A percentile compares a stretch with the other conserved stretches of the same genome.
phyloP scores from a whole-genome alignment of 2,888 invertebrate genomes.

The Pilophorus perplexus region DNA sequence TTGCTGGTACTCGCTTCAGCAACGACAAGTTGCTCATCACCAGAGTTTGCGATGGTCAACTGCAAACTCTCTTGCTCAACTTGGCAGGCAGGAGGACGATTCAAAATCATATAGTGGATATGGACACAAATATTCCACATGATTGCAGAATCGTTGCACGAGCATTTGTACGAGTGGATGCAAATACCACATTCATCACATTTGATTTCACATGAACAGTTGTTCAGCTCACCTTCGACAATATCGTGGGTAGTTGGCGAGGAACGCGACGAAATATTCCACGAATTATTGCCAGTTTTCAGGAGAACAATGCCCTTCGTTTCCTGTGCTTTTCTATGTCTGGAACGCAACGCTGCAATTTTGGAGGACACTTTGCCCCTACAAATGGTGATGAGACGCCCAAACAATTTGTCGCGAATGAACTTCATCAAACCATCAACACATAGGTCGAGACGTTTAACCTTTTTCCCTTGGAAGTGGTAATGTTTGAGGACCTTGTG shows the following conservation, averaged over 20 bases:
- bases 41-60: background rate
- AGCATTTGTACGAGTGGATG: slow-evolving; percentile 40
- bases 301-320: background rate
- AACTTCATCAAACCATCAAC: slow-evolving; percentile 47
- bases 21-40: slow-evolving; percentile 3
- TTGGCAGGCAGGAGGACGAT: too few relatives aligned
- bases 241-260: background rate
- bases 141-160: slow-evolving; percentile 35
- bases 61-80: background rate
- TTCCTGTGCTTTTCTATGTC: slow-evolving; percentile 3
- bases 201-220: slow-evolving; percentile 10
- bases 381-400: slow-evolving; percentile 1
- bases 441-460: slow-evolving; percentile 45
- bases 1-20: background rate
- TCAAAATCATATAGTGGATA: slow-evolving; percentile 25
- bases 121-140: slow-evolving; percentile 43
- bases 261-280: background rate
- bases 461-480: slow-evolving; percentile 45
- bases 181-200: slow-evolving; percentile 33
- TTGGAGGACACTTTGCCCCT: slow-evolving; percentile 1
- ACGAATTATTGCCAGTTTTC: background rate
- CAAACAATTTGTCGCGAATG: slow-evolving; percentile 37
- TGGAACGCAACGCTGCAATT: background rate
- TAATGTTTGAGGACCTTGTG: slow-evolving; percentile 47
- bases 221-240: background rate